phyloP scores from a whole-genome alignment of 2,113 vertebrate genomes.

The Oryzias celebensis region DNA sequence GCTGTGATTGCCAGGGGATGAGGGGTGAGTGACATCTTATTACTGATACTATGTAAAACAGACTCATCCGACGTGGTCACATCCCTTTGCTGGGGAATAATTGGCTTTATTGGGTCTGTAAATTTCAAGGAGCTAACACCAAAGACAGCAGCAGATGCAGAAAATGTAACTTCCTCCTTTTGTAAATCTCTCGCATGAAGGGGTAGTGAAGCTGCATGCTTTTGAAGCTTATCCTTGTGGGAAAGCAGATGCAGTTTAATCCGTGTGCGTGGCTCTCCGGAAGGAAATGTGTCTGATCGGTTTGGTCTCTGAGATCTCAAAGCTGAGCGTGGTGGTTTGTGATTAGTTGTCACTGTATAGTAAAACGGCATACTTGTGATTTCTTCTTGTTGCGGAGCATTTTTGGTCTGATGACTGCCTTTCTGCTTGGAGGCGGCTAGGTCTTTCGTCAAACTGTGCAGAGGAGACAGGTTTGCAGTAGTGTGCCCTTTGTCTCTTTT shows the following conservation, averaged over 20 bases:
- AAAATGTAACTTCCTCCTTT: slow-evolving; percentile 2
- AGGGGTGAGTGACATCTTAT: slow-evolving; percentile 23
- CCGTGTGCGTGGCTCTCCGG: slow-evolving; percentile 7
- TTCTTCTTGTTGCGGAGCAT: slow-evolving; percentile 17
- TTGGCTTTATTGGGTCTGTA: slow-evolving; percentile 5
- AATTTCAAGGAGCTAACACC: slow-evolving; percentile 9
- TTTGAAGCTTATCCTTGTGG: background rate
- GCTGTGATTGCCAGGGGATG: slow-evolving; percentile 6
- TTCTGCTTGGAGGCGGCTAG: slow-evolving; percentile 13
- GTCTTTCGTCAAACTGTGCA: slow-evolving; percentile 46
- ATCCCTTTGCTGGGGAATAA: background rate
- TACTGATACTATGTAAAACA: slow-evolving; percentile 11
- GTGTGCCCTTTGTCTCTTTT: slow-evolving; percentile 26
- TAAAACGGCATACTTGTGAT: slow-evolving; percentile 36
- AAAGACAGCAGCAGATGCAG: background rate
- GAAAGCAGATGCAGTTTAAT: slow-evolving; percentile 8
- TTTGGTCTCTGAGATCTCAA: slow-evolving; percentile 8
- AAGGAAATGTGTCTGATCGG: slow-evolving; percentile 20
- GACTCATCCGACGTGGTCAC: slow-evolving; percentile 10
- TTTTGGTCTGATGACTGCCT: slow-evolving; percentile 19
- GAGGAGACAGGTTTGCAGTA: slow-evolving; percentile 23
- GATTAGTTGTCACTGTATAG: slow-evolving; percentile 34
- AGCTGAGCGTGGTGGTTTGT: slow-evolving; percentile 13
- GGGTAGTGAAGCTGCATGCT: background rate
- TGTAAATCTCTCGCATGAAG: background rate